Conservation (phyloP, 2,888 invertebrate genomes). For the Melanostoma mellinum region DNA sequence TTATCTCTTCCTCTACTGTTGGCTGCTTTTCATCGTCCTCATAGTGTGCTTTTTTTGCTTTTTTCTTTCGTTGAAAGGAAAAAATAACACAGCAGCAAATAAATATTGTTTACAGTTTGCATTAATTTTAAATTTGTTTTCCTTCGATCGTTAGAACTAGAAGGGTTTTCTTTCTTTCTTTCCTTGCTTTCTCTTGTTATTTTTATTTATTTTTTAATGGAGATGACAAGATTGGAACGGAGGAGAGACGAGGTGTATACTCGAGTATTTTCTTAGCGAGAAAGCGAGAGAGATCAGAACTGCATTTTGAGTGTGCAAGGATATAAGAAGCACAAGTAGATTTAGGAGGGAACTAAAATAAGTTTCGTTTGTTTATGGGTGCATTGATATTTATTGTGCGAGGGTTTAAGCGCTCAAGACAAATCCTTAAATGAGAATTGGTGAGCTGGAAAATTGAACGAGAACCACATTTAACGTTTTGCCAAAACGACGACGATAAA, state of each 20-base stretch:
- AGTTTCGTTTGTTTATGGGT: constrained; percentile 29
- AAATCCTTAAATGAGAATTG: constrained; percentile 36
- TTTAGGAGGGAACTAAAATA: neutral
- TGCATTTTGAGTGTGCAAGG: constrained; percentile 13
- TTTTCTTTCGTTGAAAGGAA: constrained; percentile 16
- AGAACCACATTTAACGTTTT: neutral
- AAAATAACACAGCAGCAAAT: constrained; percentile 47
- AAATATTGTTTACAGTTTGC: constrained; percentile 67
- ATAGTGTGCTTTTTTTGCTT: constrained; percentile 14
- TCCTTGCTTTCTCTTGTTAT: neutral
- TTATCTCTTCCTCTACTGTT: constrained; percentile 47
- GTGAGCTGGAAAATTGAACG: constrained; percentile 34
- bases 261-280: neutral
- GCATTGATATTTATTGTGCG: constrained; percentile 37
- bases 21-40: constrained; percentile 24
- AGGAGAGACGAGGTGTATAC: constrained; percentile 15
- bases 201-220: constrained; percentile 7
- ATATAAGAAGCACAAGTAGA: neutral
- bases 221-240: constrained; percentile 33
- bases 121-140: constrained; percentile 63
- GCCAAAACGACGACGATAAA: neutral
- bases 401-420: constrained; percentile 29
- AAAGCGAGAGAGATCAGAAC: neutral
- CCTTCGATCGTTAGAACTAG: constrained; percentile 53
- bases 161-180: neutral